Evolutionary conservation across 2,113 vertebrate genomes (phyloP), one percentile per base, ranked within the genome.

Genomic region (Chaetura pelagica): DNA sequence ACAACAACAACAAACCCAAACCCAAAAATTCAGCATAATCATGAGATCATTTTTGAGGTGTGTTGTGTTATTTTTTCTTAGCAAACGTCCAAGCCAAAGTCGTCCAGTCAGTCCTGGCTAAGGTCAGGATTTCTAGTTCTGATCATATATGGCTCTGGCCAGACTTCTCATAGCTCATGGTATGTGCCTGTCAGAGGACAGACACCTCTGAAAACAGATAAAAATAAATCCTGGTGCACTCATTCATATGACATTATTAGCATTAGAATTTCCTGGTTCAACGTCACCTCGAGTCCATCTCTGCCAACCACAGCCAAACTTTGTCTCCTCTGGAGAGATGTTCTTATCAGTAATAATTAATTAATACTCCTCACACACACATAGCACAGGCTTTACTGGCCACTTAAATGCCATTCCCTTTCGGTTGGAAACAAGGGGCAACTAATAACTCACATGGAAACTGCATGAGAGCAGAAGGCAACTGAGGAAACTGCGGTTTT

Each of bases 71-170:
- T 32, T 22, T 2, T 57, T 2, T n/a, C 15, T 58, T 83, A 62
- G 49, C 51, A 64, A 85, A 51, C 21, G 21, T 32, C 32, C 79
- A 71, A 29, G 32, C 79, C 73, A 77, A 95, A 67, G 15, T 72
- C 68, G 74, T 84, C 75, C 68, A 84, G 78, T 11, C 48, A 26
- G 8, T 35, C 1, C 67, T 69, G 72, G 67, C 46, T 83, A 49
- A 71, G 34, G 29, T 48, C 80, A 84, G 48, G 42, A 63, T 46
- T 94, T 92, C 80, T 83, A 61, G 90, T 95, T 93, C 64, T 85
- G 85, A 38, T 51, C 58, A 4, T 11, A 24, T 7, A 51, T 26
- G 20, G 46, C 1, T 5, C 58, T 69, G n/a, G 27, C 48, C 78
- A 78, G 58, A 9, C 38, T 82, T 23, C 21, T 87, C 34, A 89